Base-by-base conservation (phyloP, 2,888 invertebrate genomes). In the Macrophya annulata region DNA sequence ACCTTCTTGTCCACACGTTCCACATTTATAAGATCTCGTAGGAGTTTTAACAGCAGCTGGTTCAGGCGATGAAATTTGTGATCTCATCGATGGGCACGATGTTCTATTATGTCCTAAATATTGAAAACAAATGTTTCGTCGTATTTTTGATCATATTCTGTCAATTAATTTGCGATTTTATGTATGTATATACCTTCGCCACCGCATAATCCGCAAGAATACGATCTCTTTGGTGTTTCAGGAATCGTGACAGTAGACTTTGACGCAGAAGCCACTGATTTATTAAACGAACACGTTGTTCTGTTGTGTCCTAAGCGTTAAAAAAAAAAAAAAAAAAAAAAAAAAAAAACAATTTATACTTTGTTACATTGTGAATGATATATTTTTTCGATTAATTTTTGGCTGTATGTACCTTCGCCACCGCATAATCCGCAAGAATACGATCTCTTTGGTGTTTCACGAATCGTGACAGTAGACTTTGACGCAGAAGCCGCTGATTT, bases 1-100 rank as follows among this genome's bases (percentile, higher is more conserved):
- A 74, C 74, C 74, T 48, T 74, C 25, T 45, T 9, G 45, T 43
- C 74, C 74, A 15, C 74, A 74, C 74, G 12, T 12, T 43, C 74
- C 74, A 25, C 74, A 74, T 43, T 4, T 21, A 45, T 74, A 74
- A n/a, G 74, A 74, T 43, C 43, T 72, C n/a, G 43, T 17, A 43
- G 40, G 71, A n/a, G 17, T 40, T 6, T 17, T 4, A n/a, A 72
- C 6, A 43, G 74, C 25, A 74, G 21, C 25, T 12, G 43, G 74
- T 9, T 45, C 3, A n/a, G 45, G 45, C 25, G 74, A 8, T 45
- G 43, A 45, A 45, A 10, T 25, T 45, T 4, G 3, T 21, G 45
- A 45, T 4, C 8, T 74, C 12, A n/a, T 21, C n/a, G 4, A 2
- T 21, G 45, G 12, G 10, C 74, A 43, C 10, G 74, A 10, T 74